Evolutionary conservation across 2,888 invertebrate species (phyloP), one percentile per base, ranked within the genome.

Genomic region (Epistrophella euchroma): DNA sequence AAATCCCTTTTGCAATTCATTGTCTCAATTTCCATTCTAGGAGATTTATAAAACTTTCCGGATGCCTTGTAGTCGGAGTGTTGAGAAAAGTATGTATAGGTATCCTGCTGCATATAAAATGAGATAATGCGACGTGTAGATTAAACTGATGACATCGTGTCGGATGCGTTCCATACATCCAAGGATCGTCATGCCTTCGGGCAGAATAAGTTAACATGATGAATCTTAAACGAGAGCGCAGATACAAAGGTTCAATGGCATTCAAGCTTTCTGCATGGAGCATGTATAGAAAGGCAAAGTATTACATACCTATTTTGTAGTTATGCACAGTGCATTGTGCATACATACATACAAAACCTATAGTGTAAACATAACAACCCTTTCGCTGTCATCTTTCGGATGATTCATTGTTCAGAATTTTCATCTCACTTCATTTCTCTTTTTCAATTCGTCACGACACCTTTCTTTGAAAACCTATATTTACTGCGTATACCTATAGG

Each of bases 121-220:
- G 60, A 64, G 68, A 73, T 85, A 80, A 85, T 85, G 58, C 68
- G 72, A 85, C 72, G 68, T 76, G 76, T 68, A 76, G 68, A 76
- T 85, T 76, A 85, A 85, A 85, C 76, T 80, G 80, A 85, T 80
- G 85, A 80, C 76, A 85, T 62, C 47, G 68, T 85, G 85, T 80
- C 85, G 85, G 85, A 85, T 76, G 60, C 72, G 70, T 47, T 76
- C 72, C 45, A 56, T 74, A 73, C 68, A 52, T 55, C 73, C 58
- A 74, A 66, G 78, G 64, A 78, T 66, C 32, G 50, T 75, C 58
- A 70, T 74, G 35, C 50, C 78, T 73, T 28, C 22, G 71, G 78
- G 79, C 56, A 58, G 62, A 56, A 71, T 22, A 74, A 79, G 84
- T 79, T 84, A 75, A 84, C 79, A 79, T 55, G 62, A 22, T 81